These are phyloP conservation scores for Brachionus manjavacas DNA, from an alignment of 1,140 invertebrate genomes.

Conservation along the genomic window DNA sequence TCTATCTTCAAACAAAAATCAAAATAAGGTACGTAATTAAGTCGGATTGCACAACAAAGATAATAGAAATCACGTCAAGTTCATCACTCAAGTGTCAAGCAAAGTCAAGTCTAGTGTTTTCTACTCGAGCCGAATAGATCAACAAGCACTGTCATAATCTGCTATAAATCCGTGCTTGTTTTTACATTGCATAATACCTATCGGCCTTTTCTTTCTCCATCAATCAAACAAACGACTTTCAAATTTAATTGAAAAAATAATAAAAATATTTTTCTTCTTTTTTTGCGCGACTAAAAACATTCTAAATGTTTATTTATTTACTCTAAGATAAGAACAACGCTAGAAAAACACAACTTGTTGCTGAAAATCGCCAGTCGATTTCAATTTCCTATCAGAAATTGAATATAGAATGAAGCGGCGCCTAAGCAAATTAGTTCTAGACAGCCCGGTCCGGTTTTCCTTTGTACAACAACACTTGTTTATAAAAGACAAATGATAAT, in stretches of 20 bases:
- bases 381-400: conserved; percentile 4
- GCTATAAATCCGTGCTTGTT: not conserved
- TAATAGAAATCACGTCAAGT: not conserved
- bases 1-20: not conserved
- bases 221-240: not conserved
- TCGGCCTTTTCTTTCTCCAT: not conserved
- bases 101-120: not conserved
- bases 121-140: not conserved
- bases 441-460: not conserved
- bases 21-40: not conserved
- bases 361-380: not conserved
- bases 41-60: not conserved
- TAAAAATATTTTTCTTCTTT: not conserved
- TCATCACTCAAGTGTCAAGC: not conserved
- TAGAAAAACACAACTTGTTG: not conserved
- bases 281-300: not conserved
- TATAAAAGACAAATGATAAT: conserved; percentile 4
- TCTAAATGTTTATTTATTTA: not conserved
- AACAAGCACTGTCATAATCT: not conserved
- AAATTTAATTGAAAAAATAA: not conserved
- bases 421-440: not conserved
- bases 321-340: not conserved
- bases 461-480: not conserved
- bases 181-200: not conserved
- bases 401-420: not conserved